A percentile compares a stretch with the other conserved stretches of the same genome.
Evolutionary conservation across 2,888 invertebrate genomes (phyloP).

Genomic region (Tetanocera ferruginea): DNA sequence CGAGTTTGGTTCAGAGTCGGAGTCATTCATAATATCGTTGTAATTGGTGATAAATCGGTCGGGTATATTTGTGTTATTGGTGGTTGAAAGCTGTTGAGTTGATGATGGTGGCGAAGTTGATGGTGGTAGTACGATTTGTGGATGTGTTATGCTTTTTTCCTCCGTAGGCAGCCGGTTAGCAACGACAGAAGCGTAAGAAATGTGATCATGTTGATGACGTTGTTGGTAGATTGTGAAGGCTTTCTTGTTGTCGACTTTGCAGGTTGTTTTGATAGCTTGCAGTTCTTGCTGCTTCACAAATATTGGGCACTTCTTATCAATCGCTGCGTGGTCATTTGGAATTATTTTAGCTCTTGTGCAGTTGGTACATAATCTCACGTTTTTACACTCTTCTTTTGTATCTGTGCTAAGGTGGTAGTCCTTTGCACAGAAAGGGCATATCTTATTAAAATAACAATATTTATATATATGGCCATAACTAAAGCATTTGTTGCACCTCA

Average conservation of each 20-base stretch:
- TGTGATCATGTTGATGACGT: constrained; percentile 27
- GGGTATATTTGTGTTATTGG: too few relatives aligned
- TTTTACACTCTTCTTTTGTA: constrained; percentile 5
- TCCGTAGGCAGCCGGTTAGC: too few relatives aligned
- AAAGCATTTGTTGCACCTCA: constrained; percentile 29
- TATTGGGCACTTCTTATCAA: constrained; percentile 28
- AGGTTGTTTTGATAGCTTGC: constrained; percentile 33
- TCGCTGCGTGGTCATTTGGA: constrained; percentile 10
- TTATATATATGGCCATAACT: constrained; percentile 32
- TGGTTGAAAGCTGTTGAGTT: too few relatives aligned
- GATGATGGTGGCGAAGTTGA: too few relatives aligned
- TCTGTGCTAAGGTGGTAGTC: constrained; percentile 18
- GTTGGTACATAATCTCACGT: not conserved
- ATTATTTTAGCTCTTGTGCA: not conserved
- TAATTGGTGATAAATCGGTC: too few relatives aligned
- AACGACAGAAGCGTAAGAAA: too few relatives aligned
- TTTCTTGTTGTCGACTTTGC: constrained; percentile 30
- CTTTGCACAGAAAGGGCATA: constrained; percentile 25
- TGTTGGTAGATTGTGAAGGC: constrained; percentile 20
- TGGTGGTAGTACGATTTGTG: too few relatives aligned
- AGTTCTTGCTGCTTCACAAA: constrained; percentile 38
- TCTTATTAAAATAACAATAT: constrained; percentile 1
- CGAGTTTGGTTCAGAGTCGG: too few relatives aligned
- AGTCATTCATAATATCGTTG: too few relatives aligned
- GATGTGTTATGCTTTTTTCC: too few relatives aligned